Conservation (phyloP, 2,888 invertebrate species). For the Zygogramma bicolorata region DNA sequence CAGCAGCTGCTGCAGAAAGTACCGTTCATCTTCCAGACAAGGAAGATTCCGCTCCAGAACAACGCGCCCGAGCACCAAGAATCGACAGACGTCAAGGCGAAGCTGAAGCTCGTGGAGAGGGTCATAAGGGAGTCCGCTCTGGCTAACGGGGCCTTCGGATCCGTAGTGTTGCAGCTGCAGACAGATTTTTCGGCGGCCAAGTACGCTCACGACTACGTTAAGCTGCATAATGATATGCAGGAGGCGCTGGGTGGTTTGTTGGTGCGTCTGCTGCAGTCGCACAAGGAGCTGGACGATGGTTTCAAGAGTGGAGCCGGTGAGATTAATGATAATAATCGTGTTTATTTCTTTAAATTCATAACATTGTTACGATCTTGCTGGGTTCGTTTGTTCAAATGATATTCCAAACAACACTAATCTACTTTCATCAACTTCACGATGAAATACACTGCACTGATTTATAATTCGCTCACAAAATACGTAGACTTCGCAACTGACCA, state of each 20-base stretch:
- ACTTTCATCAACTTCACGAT: too few relatives aligned
- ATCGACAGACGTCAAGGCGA: neutral
- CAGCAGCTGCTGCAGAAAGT: neutral
- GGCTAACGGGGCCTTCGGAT: slow-evolving; percentile 70
- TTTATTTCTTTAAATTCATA: too few relatives aligned
- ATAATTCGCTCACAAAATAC: too few relatives aligned
- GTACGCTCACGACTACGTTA: slow-evolving; percentile 68
- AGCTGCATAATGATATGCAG: slow-evolving; percentile 70
- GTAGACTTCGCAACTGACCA: too few relatives aligned
- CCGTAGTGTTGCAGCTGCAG: slow-evolving; percentile 68
- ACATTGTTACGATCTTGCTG: too few relatives aligned
- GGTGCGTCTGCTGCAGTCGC: slow-evolving; percentile 69
- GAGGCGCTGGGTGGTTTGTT: slow-evolving; percentile 69
- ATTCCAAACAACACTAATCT: too few relatives aligned
- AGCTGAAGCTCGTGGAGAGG: neutral
- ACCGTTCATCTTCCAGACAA: neutral
- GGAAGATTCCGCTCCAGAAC: neutral
- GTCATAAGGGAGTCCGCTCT: slow-evolving; percentile 61
- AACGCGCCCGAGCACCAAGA: neutral
- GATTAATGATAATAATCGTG: too few relatives aligned
- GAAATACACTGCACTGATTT: too few relatives aligned
- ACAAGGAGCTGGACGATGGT: slow-evolving; percentile 64
- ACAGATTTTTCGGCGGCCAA: slow-evolving; percentile 59
- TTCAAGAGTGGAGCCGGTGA: neutral
- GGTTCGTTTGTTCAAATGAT: too few relatives aligned